These are phyloP conservation scores for Eupeodes luniger DNA, from an alignment of 2,888 invertebrate genomes.

Conservation along the genomic window DNA sequence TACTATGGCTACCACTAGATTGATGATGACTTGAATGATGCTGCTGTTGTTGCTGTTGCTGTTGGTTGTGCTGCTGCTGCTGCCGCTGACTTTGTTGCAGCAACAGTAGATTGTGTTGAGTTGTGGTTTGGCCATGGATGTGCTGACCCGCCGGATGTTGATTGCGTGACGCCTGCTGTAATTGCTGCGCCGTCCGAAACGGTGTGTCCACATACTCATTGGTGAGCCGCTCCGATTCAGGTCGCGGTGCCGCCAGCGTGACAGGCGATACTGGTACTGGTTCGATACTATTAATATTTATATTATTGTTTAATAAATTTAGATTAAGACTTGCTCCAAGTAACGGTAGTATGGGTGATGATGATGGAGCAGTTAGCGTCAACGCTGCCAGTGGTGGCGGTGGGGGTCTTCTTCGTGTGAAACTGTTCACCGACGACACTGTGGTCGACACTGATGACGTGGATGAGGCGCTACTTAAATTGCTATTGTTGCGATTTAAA, in stretches of 20 bases:
- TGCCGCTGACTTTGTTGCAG: slow-evolving; percentile 86
- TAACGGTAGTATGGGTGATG: slow-evolving; percentile 80
- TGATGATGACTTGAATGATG: slow-evolving; percentile 79
- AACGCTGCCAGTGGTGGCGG: slow-evolving; percentile 78
- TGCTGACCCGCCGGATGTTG: slow-evolving; percentile 84
- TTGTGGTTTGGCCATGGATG: slow-evolving; percentile 85
- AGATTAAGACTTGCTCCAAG: slow-evolving; percentile 79
- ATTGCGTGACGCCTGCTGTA: slow-evolving; percentile 85
- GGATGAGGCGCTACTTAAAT: slow-evolving; percentile 80
- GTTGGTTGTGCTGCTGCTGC: slow-evolving; percentile 77
- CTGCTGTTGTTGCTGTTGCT: slow-evolving; percentile 78
- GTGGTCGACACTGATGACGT: slow-evolving; percentile 80
- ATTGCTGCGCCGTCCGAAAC: slow-evolving; percentile 85
- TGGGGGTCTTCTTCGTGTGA: slow-evolving; percentile 82
- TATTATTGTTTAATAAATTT: slow-evolving; percentile 74
- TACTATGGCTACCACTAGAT: slow-evolving; percentile 77
- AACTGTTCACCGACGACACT: slow-evolving; percentile 81
- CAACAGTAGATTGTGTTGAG: slow-evolving; percentile 85
- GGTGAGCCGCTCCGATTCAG: slow-evolving; percentile 92
- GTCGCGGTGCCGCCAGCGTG: slow-evolving; percentile 89
- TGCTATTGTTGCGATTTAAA: slow-evolving; percentile 81
- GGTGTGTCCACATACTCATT: slow-evolving; percentile 98
- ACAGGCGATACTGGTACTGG: slow-evolving; percentile 83
- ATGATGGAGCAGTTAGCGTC: slow-evolving; percentile 77
- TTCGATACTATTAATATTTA: slow-evolving; percentile 83